These are phyloP conservation scores for Pelodytes ibericus DNA, from an alignment of 2,797 vertebrate genomes.

Conservation along the genomic window DNA sequence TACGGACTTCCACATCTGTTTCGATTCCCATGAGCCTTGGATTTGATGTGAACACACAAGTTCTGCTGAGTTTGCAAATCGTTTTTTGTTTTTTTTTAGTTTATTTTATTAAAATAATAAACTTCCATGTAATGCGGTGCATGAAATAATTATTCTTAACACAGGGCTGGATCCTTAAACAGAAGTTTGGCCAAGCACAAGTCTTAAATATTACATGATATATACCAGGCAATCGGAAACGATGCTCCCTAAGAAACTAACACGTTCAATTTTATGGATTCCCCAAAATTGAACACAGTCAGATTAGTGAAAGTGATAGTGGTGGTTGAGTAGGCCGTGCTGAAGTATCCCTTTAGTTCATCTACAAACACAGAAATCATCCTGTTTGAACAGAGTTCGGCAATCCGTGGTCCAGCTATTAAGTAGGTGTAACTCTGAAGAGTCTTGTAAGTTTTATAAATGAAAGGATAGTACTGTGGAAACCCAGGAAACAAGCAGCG, in stretches of 20 bases:
- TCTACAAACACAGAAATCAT: no score
- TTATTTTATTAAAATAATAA: slow-evolving; percentile 20
- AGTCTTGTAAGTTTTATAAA: no score
- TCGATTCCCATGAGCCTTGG: slow-evolving; percentile 21
- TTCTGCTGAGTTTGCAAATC: slow-evolving; percentile 17
- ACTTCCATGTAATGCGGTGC: slow-evolving; percentile 4
- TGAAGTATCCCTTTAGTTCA: no score
- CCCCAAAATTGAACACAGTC: background rate
- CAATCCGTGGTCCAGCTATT: no score
- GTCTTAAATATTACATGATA: slow-evolving; percentile 6
- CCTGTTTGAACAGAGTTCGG: no score
- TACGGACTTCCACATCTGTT: slow-evolving; percentile 44
- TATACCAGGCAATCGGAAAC: background rate
- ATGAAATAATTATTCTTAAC: slow-evolving; percentile 12
- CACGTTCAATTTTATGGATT: background rate
- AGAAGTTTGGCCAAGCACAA: background rate
- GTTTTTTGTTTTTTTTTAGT: slow-evolving; percentile 16
- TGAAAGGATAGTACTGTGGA: no score
- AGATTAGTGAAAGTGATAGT: background rate
- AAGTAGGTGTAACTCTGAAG: no score
- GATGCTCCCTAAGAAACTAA: background rate
- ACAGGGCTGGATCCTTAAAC: background rate
- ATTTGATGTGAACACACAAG: slow-evolving; percentile 29
- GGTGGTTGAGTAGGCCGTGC: background rate
- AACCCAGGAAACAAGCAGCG: no score